Evolutionary conservation across 1,140 invertebrate species (phyloP).

Genomic region (Heliconius hermathena): DNA sequence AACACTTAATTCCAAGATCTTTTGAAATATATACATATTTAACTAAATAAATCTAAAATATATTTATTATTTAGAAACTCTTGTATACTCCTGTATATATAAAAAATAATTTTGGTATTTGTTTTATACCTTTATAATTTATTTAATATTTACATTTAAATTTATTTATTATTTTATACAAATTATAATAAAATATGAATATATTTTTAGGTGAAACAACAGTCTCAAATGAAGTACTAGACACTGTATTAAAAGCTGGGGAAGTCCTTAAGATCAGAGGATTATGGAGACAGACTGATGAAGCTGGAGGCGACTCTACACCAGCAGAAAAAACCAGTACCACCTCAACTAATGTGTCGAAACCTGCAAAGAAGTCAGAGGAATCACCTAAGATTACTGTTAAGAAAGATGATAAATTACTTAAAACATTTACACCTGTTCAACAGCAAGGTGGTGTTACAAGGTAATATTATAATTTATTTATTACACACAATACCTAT

Average conservation of each 20-base stretch:
- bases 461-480: constrained; percentile 47
- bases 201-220: constrained; percentile 87
- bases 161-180: constrained; percentile 10
- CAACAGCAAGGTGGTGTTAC: constrained; percentile 57
- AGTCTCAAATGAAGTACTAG: constrained; percentile 91
- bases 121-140: too few relatives aligned
- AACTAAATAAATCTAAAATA: too few relatives aligned
- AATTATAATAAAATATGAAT: constrained; percentile 1
- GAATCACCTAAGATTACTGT: constrained; percentile 68
- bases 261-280: constrained; percentile 90
- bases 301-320: constrained; percentile 58
- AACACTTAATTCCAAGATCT: too few relatives aligned
- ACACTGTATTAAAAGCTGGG: constrained; percentile 89
- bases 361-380: constrained; percentile 64
- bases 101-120: too few relatives aligned
- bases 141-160: too few relatives aligned
- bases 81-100: too few relatives aligned
- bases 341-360: constrained; percentile 51
- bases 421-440: constrained; percentile 72
- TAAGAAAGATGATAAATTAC: constrained; percentile 80
- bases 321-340: constrained; percentile 60
- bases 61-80: too few relatives aligned
- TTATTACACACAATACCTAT: not conserved
- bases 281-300: constrained; percentile 85
- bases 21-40: too few relatives aligned